Base-by-base conservation (phyloP, 2,113 vertebrate species). In the Osmerus mordax region DNA sequence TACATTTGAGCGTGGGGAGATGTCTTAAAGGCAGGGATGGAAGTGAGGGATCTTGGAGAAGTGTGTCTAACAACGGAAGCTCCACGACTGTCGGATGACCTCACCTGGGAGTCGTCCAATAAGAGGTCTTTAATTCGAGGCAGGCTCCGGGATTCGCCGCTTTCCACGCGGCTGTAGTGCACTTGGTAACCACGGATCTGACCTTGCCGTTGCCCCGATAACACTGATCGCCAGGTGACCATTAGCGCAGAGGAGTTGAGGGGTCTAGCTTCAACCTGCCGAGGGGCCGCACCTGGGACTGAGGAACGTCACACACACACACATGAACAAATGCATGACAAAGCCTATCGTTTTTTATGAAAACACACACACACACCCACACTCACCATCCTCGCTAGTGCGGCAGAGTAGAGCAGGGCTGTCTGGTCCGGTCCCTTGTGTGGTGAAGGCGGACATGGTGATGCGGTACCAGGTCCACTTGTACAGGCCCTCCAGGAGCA, bases 391-490 rank as follows among this genome's bases (percentile, higher is more conserved):
- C 79, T 99, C 97, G 69, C 95, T 95, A 3, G 97, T 98, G 80
- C 94, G 95, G 91, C 96, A 84, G 70, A 94, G 79, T 79, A 95
- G 87, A 23, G 94, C 89, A 65, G 83, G 89, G 92, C 95, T 97
- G 84, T 91, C 91, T 16, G 95, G 95, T 83, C 96, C 96, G 47
- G 91, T 88, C 69, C 96, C 96, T 85, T 93, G 90, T 78, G 92
- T 82, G 58, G 95, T 96, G 80, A 91, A 92, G 21, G 94, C 95
- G 74, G 94, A 91, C 59, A 95, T 78, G 3, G 93, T 94, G 83
- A 98, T 86, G 75, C 92, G 93, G 85, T 98, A 97, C 87, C 93
- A 92, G n/a, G 94, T 97, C 96, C 96, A 99, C 87, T 97, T 97
- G 88, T 95, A 92, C 92, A 98, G 89, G 28, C 92, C 86, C 80